phyloP scores from a whole-genome alignment of 92 coral and sea anemone genomes.

The Muricea muricata region DNA sequence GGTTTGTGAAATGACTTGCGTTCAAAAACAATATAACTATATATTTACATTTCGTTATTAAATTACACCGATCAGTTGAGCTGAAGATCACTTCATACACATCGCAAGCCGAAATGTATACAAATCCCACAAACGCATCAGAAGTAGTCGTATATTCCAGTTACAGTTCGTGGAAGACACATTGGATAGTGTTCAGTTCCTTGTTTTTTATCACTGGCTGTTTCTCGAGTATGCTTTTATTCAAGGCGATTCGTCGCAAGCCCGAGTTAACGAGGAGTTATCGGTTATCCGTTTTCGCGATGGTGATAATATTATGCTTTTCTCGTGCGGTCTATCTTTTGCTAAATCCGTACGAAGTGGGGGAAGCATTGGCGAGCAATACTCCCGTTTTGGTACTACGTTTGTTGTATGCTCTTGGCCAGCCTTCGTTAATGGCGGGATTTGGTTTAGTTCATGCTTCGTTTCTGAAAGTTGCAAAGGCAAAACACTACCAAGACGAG shows the following conservation, averaged over 20 bases:
- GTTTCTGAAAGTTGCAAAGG: constrained; percentile 11
- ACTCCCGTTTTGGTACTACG: background rate
- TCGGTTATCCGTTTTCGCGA: constrained; percentile 11
- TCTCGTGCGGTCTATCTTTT: constrained; percentile 10
- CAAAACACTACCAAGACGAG: background rate
- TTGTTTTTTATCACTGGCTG: background rate
- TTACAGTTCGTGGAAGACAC: constrained; percentile 20
- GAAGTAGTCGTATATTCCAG: too few relatives aligned
- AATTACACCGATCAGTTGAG: too few relatives aligned
- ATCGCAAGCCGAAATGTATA: background rate
- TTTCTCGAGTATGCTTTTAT: background rate
- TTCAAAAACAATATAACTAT: background rate
- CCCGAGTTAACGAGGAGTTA: background rate
- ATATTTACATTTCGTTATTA: background rate
- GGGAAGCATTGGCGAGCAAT: background rate
- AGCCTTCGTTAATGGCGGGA: constrained; percentile 18
- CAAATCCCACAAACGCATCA: background rate
- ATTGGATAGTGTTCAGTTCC: background rate
- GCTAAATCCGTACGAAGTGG: constrained; percentile 9
- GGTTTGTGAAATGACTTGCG: background rate
- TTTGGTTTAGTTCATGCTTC: constrained; percentile 26
- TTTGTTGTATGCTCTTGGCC: constrained; percentile 15
- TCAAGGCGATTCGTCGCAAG: background rate
- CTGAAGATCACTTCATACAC: background rate
- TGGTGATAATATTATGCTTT: background rate